Evolutionary conservation across 2,113 vertebrate species (phyloP), one percentile per base, ranked within the genome.

Genomic region (Nesogale talazaci): DNA sequence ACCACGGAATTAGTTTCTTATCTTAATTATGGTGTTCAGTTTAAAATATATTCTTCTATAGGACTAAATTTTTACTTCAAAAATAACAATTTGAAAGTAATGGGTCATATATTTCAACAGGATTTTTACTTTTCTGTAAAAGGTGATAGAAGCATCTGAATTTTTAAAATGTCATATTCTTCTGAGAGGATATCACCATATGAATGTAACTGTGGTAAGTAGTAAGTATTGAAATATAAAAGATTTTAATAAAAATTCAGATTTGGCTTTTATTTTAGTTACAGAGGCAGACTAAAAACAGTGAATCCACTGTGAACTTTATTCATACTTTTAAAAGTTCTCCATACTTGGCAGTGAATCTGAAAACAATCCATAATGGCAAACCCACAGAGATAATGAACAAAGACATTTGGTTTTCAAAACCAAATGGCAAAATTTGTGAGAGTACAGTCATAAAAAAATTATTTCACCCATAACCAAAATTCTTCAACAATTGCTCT

Each of bases 51-150:
- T 81, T 69, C 2, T 65, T 93, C 59, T n/a, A 77, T n/a, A 8
- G 85, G 29, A 84, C 65, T 70, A 83, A 89, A 56, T 63, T 94
- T 88, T 95, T 57, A 94, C 42, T 77, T 72, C 83, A 88, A 85
- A 34, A 83, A 86, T 89, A 27, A 72, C 17, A 81, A 90, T 59
- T 90, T 94, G 14, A 7, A 88, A 92, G 56, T 81, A 86, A 1
- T 74, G 77, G 79, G 15, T 85, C 59, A 70, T 22, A 6, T 78
- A 77, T 65, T 77, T 31, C 81, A 31, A 31, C 27, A 92, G 63
- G 52, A 80, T 94, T 94, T 78, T 31, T 10, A 78, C 36, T 85
- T 42, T 2, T 61, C 25, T 90, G 14, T 42, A 3, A 67, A 90
- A 34, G 22, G 20, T 82, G 88, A 76, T 84, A 46, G 22, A 74